These are phyloP conservation scores for Falcunculus frontatus DNA, from an alignment of 2,113 vertebrate species.

Conservation along the genomic window DNA sequence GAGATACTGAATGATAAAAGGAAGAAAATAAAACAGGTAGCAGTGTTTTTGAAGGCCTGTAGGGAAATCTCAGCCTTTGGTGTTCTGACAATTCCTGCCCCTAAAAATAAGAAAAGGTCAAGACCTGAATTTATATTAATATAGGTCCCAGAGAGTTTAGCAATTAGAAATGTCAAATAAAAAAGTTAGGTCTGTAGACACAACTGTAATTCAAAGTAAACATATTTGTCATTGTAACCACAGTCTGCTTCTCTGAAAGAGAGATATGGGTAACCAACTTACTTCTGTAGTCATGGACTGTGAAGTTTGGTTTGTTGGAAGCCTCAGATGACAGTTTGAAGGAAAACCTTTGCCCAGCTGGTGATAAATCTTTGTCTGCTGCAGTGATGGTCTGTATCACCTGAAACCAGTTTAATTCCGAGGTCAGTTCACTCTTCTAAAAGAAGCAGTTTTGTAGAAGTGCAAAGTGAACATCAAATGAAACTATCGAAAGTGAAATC, in stretches of 20 bases:
- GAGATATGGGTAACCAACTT: conserved; percentile 55
- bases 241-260: not conserved
- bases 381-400: conserved; percentile 91
- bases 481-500: not conserved
- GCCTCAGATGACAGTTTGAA: conserved; percentile 87
- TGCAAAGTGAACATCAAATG: not conserved
- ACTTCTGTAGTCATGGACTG: conserved; percentile 95
- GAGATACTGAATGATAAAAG: conserved; percentile 23
- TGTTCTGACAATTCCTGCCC: conserved; percentile 3
- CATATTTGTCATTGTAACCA: not conserved
- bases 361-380: conserved; percentile 86
- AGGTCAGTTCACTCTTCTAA: not conserved
- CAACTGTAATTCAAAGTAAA: not conserved
- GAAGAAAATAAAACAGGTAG: conserved; percentile 27
- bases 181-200: not conserved
- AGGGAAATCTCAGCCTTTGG: not conserved
- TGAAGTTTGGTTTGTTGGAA: conserved; percentile 89
- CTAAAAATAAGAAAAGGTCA: conserved; percentile 12
- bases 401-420: conserved; percentile 72
- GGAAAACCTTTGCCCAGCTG: conserved; percentile 87
- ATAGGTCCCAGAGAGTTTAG: not conserved
- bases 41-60: conserved; percentile 1
- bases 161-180: not conserved
- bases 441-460: not conserved
- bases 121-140: not conserved